Base-by-base conservation (phyloP, 2,797 vertebrate genomes). In the Borostomias antarcticus region DNA sequence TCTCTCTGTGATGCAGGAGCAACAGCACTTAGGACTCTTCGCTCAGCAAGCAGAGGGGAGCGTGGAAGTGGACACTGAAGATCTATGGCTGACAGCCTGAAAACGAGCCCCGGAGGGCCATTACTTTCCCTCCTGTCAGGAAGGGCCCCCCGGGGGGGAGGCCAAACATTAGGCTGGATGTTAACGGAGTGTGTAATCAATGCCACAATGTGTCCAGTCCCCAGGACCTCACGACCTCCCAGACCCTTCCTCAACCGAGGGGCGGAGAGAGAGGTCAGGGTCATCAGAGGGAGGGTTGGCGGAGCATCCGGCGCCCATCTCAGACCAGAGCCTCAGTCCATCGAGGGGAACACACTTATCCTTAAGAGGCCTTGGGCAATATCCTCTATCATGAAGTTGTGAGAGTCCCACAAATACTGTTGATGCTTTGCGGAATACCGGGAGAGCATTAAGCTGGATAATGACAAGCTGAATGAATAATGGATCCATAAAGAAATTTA, bases 141-240 rank as follows among this genome's bases (percentile, higher is more conserved):
- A 95, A 93, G 89, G 85, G 81, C 87, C 92, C 90, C 90, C 76
- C 77, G 83, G 75, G 29, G 63, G 69, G 64, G 86, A 90, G 43
- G 40, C 52, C 26, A 86, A 87, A 88, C 87, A 85, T 89, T 89
- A 91, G 89, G 91, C 89, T 91, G 93, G 93, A 89, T 94, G 92
- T 95, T 97, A 96, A 96, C 92, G 89, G 93, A 95, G 93, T 94
- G 88, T 97, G 95, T 98, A 97, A 98, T 98, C 96, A 95, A 94
- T 94, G 93, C 74, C 84, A 90, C 91, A 92, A 92, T 89, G 93
- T 94, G 92, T 92, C 93, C 93, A 95, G 94, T 89, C 93, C 93
- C 88, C 88, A 89, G 88, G 93, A 88, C 94, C 92, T 92, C 93
- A 89, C 90, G 91, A 88, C 91, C 86, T 68, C 77, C 83, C 88